Percentiles rank a stretch among this genome's conserved stretches.
phyloP scores from a whole-genome alignment of 2,797 vertebrate genomes.

The Channa striata region DNA sequence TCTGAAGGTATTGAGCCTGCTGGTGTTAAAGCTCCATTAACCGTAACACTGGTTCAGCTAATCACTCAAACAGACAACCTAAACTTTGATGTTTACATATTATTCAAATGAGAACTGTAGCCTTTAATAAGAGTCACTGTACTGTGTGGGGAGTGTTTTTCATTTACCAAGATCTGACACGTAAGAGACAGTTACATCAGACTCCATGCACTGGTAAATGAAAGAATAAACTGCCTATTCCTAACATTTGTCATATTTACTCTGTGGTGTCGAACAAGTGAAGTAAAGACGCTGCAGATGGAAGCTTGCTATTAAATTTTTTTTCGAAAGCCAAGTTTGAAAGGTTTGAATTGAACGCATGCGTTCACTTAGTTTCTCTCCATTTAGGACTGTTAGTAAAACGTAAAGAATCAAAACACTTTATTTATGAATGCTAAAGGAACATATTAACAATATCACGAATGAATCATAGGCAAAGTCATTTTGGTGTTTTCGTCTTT shows the following conservation, averaged over 20 bases:
- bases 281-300: constrained; percentile 21
- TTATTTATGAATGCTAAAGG: constrained; percentile 23
- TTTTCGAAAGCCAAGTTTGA: constrained; percentile 2
- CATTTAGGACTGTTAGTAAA: constrained; percentile 7
- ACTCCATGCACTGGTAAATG: constrained; percentile 42
- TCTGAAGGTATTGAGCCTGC: constrained; percentile 21
- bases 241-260: constrained; percentile 54
- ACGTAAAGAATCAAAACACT: constrained; percentile 5
- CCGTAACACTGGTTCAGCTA: not conserved
- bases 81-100: constrained; percentile 15
- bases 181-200: constrained; percentile 55
- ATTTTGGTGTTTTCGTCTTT: constrained; percentile 21
- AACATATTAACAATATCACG: constrained; percentile 21
- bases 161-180: constrained; percentile 47
- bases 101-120: constrained; percentile 18
- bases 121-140: constrained; percentile 20
- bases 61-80: constrained; percentile 17
- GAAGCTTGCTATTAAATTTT: constrained; percentile 19
- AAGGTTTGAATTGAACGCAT: constrained; percentile 7
- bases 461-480: constrained; percentile 30
- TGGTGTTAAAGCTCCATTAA: constrained; percentile 2
- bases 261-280: constrained; percentile 46
- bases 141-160: constrained; percentile 39
- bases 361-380: not conserved
- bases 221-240: constrained; percentile 48